Conservation (phyloP, 2,888 invertebrate genomes). For the Auanema sp. region DNA sequence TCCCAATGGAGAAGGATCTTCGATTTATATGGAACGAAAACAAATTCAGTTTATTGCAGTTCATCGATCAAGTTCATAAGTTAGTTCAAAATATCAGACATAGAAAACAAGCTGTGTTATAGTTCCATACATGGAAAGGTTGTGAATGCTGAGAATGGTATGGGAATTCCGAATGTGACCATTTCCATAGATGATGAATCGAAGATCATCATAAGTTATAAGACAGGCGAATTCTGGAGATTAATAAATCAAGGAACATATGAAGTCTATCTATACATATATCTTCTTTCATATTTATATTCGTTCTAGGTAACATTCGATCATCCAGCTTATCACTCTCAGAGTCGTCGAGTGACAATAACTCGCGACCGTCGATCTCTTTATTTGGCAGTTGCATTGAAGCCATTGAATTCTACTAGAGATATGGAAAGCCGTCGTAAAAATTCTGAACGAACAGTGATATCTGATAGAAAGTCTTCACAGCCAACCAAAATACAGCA, state of each 20-base stretch:
- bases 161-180: constrained; percentile 76
- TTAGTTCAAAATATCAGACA: no score
- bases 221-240: constrained; percentile 89
- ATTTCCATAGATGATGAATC: constrained; percentile 78
- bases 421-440: no score
- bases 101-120: no score
- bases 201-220: constrained; percentile 79
- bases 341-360: constrained; percentile 32
- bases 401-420: constrained; percentile 1
- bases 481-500: no score
- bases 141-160: constrained; percentile 72
- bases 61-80: constrained; percentile 78
- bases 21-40: constrained; percentile 85
- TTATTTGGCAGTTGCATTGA: constrained; percentile 12
- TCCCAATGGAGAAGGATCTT: constrained; percentile 76
- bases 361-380: constrained; percentile 32
- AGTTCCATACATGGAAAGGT: constrained; percentile 75
- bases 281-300: constrained; percentile 1
- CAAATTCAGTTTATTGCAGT: constrained; percentile 79
- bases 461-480: no score
- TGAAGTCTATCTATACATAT: constrained; percentile 44
- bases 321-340: constrained; percentile 43
- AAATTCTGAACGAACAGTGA: no score
- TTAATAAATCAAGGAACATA: constrained; percentile 85
- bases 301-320: constrained; percentile 52